Conservation (phyloP, 2,888 invertebrate genomes). For the Lissocephala sabroskyi region DNA sequence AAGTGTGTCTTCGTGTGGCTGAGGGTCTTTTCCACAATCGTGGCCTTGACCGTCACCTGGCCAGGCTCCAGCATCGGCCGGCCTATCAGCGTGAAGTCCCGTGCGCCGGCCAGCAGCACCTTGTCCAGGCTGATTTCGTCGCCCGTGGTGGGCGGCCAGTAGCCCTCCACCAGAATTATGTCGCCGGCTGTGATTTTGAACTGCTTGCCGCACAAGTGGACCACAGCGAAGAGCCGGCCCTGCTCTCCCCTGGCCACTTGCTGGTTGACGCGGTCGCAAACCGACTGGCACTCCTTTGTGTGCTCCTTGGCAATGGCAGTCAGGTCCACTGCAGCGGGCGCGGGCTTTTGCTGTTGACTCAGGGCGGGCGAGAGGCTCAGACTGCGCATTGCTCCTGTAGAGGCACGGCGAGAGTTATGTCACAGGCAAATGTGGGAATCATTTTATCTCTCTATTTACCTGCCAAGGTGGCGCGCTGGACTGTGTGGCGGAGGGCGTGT, state of each 20-base stretch:
- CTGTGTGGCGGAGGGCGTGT: constrained; percentile 40
- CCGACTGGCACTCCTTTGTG: constrained; percentile 40
- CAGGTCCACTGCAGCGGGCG: constrained; percentile 17
- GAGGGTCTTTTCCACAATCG: constrained; percentile 87
- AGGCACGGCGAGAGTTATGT: background rate
- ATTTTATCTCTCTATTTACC: constrained; percentile 27
- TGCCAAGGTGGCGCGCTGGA: constrained; percentile 26
- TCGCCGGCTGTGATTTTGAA: constrained; percentile 90
- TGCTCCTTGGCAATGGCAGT: constrained; percentile 38
- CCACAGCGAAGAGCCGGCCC: constrained; percentile 80
- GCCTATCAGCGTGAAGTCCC: constrained; percentile 87
- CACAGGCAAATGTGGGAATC: no score
- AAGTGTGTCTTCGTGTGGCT: constrained; percentile 86
- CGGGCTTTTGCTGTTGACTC: constrained; percentile 38
- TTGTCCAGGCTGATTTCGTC: constrained; percentile 88
- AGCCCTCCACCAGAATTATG: constrained; percentile 85
- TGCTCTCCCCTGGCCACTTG: constrained; percentile 47
- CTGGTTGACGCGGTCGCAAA: constrained; percentile 62
- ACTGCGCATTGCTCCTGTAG: constrained; percentile 51
- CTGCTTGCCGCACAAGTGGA: constrained; percentile 87
- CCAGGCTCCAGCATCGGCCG: constrained; percentile 83
- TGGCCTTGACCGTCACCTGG: constrained; percentile 83
- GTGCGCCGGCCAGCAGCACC: constrained; percentile 84
- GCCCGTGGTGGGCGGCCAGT: constrained; percentile 87
- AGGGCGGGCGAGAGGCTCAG: constrained; percentile 47